Evolutionary conservation across 2,888 invertebrate species (phyloP).

Genomic region (Callyntrura sp.): DNA sequence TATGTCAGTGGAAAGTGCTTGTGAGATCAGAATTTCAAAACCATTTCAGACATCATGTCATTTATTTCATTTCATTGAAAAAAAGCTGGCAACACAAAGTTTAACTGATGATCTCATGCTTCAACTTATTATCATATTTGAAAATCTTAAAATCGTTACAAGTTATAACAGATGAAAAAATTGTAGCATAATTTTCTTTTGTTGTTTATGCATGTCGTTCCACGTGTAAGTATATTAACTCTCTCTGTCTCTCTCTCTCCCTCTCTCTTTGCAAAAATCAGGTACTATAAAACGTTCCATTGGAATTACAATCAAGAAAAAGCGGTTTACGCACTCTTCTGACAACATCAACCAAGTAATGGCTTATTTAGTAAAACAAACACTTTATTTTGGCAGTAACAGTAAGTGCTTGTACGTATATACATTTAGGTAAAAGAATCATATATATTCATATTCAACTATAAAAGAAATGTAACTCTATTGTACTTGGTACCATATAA

Average conservation of each 20-base stretch:
- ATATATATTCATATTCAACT: background rate
- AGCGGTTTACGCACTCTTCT: slow-evolving; percentile 55
- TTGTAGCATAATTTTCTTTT: slow-evolving; percentile 42
- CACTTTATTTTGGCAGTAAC: slow-evolving; percentile 49
- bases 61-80: slow-evolving; percentile 53
- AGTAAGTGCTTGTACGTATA: background rate
- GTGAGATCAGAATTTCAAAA: slow-evolving; percentile 35
- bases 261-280: slow-evolving; percentile 23
- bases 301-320: slow-evolving; percentile 44
- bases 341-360: slow-evolving; percentile 17
- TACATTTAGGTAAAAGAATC: background rate
- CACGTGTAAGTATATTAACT: background rate
- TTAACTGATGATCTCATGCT: slow-evolving; percentile 68
- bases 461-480: too few relatives aligned
- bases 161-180: slow-evolving; percentile 49
- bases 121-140: slow-evolving; percentile 68
- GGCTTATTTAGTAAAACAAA: slow-evolving; percentile 45
- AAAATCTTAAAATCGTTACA: slow-evolving; percentile 36
- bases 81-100: slow-evolving; percentile 25
- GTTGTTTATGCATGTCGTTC: slow-evolving; percentile 12
- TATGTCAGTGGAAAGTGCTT: slow-evolving; percentile 30
- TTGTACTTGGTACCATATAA: background rate
- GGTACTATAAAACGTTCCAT: slow-evolving; percentile 49
- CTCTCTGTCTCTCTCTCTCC: too few relatives aligned
- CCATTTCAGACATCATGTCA: slow-evolving; percentile 53